Conservation (phyloP, 2,888 invertebrate species). For the Xestia xanthographa region DNA sequence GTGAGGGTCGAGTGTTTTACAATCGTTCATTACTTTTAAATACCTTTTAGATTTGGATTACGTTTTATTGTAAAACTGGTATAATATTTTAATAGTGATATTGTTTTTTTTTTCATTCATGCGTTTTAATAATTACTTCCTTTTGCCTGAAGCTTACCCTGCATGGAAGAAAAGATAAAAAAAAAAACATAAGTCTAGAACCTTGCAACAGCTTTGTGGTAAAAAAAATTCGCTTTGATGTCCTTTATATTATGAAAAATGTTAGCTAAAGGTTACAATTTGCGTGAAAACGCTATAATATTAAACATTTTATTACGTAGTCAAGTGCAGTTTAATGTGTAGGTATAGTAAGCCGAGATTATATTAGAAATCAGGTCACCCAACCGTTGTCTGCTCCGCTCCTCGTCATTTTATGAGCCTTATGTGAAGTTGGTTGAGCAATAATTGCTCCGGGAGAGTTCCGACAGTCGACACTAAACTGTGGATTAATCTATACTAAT, state of each 20-base stretch:
- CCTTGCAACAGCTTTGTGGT: background rate
- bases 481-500: no score
- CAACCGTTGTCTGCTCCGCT: slow-evolving; percentile 27
- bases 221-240: background rate
- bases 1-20: background rate
- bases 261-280: background rate
- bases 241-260: background rate
- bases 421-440: slow-evolving; percentile 64
- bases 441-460: slow-evolving; percentile 61
- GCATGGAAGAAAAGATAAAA: background rate
- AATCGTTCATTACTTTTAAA: background rate
- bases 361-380: slow-evolving; percentile 64
- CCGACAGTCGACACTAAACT: slow-evolving; percentile 40
- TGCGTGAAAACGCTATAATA: background rate
- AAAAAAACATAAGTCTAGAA: background rate
- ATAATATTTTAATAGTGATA: background rate
- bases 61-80: background rate
- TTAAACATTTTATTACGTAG: slow-evolving; percentile 13
- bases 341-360: slow-evolving; percentile 26
- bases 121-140: background rate
- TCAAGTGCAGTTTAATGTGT: slow-evolving; percentile 23
- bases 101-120: background rate
- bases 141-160: background rate
- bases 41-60: background rate
- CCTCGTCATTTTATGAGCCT: slow-evolving; percentile 65